Base-by-base conservation (phyloP, 2,888 invertebrate genomes). In the Protonemura montana region DNA sequence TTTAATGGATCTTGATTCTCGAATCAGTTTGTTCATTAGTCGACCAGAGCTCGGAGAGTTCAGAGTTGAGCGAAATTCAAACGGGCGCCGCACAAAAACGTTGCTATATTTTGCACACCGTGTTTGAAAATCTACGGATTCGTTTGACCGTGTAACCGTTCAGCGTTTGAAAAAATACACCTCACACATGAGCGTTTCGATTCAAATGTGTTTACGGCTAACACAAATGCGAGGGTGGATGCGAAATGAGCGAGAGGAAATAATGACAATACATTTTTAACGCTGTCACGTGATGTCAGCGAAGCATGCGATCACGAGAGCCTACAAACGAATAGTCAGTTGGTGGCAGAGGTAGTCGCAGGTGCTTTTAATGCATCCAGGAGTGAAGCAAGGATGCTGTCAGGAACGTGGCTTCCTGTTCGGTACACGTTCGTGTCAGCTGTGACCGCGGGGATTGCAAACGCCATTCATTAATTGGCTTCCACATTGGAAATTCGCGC, bases 241-340 rank as follows among this genome's bases (percentile, higher is more conserved):
- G 81, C 30, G 59, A 28, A 76, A n/a, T n/a, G 76, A 13, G 28
- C 16, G 16, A 27, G 84, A 84, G 76, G 84, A 84, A 84, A 84
- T 42, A 42, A 59, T 41, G 59, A 83, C 41, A 83, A 42, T 42
- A 83, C 76, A 28, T 6, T 84, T 30, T n/a, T 28, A 25, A 78
- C 27, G n/a, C 21, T 13, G 28, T 59, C 84, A 84, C 84, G 84
- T 84, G 84, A 84, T 76, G 5, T 3, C 84, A 76, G 28, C 76
- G 28, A 28, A 28, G 84, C 59, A 84, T 76, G 84, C 59, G 27
- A 84, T 84, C 76, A 76, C 76, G 84, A 76, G 84, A 16, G 25
- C 2, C 25, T 3, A 28, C n/a, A 13, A 30, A 30, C 30, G 30
- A 30, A 81, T 78, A 78, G 78, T 78, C 78, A 25, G 26, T 78